Percentiles rank a stretch among this genome's conserved stretches.
These are phyloP conservation scores for Prosapia bicincta DNA, from an alignment of 2,888 invertebrate genomes.

Conservation along the genomic window DNA sequence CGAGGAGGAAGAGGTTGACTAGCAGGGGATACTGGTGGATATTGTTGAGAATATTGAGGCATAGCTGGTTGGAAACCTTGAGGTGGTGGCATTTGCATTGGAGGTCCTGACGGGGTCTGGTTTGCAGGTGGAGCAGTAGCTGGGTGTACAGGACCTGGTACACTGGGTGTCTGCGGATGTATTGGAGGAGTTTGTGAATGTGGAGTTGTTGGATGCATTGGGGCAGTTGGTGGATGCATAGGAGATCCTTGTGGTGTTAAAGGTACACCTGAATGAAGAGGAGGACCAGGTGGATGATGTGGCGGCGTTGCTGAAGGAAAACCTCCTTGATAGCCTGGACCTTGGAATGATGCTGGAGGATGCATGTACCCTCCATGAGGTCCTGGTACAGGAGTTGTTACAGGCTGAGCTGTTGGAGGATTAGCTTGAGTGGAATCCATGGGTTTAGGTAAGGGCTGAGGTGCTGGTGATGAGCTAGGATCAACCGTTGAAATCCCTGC, in stretches of 20 bases:
- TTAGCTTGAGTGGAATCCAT: constrained; percentile 25
- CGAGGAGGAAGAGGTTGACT: constrained; percentile 50
- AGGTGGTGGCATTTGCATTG: constrained; percentile 27
- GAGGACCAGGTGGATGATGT: constrained; percentile 35
- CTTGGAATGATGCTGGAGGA: constrained; percentile 29
- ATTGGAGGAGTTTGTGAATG: constrained; percentile 36
- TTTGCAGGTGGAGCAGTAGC: constrained; percentile 27
- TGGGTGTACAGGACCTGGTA: constrained; percentile 19
- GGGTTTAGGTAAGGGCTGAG: constrained; percentile 26
- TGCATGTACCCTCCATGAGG: constrained; percentile 22
- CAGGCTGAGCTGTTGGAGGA: constrained; percentile 15
- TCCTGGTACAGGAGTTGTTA: constrained; percentile 21
- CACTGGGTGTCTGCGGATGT: constrained; percentile 32
- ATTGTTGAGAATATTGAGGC: constrained; percentile 54
- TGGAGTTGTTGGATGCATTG: constrained; percentile 1
- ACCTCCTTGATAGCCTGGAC: constrained; percentile 14
- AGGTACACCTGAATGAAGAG: constrained; percentile 21
- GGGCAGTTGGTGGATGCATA: constrained; percentile 21
- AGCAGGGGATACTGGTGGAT: constrained; percentile 43
- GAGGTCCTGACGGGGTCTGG: constrained; percentile 23
- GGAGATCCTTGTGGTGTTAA: constrained; percentile 27
- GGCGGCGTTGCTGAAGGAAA: constrained; percentile 38
- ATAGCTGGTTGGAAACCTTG: constrained; percentile 44
- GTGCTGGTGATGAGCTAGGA: constrained; percentile 22
- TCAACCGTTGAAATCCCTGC: constrained; percentile 38